Percentiles rank a stretch among this genome's conserved stretches.
phyloP scores from a whole-genome alignment of 2,888 invertebrate species.

The Punctoribates punctum region DNA sequence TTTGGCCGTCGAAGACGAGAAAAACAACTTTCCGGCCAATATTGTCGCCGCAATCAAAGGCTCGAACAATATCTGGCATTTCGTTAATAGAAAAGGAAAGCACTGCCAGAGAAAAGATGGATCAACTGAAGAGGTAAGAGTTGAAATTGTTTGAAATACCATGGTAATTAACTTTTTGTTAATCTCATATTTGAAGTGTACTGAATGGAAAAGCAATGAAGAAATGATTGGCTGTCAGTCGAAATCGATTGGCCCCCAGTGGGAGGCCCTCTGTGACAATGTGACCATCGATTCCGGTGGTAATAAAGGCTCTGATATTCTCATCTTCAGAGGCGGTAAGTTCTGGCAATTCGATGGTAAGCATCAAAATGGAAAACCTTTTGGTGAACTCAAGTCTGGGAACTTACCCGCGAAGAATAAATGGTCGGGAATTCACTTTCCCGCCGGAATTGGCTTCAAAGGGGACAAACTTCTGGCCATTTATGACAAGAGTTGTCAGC shows the following conservation, averaged over 20 bases:
- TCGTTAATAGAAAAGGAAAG: slow-evolving; percentile 9
- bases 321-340: not conserved
- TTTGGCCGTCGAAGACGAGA: not conserved
- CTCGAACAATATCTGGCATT: not conserved
- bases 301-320: not conserved
- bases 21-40: slow-evolving; percentile 6
- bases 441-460: not conserved
- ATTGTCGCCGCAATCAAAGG: not conserved
- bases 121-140: not conserved
- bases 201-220: not conserved
- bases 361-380: not conserved
- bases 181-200: not conserved
- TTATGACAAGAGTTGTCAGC: not conserved
- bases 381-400: not conserved
- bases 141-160: not conserved
- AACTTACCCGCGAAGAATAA: not conserved
- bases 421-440: slow-evolving; percentile 6
- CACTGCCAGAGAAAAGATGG: slow-evolving; percentile 2
- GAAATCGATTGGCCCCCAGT: not conserved
- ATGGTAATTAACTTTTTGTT: not conserved
- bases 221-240: slow-evolving; percentile 9
- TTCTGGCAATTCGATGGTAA: slow-evolving; percentile 25
- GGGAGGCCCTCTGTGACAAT: not conserved
- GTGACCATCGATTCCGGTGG: not conserved
- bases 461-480: not conserved